phyloP scores from a whole-genome alignment of 35 echinoderm and acorn worm species.

The Lytechinus variegatus region DNA sequence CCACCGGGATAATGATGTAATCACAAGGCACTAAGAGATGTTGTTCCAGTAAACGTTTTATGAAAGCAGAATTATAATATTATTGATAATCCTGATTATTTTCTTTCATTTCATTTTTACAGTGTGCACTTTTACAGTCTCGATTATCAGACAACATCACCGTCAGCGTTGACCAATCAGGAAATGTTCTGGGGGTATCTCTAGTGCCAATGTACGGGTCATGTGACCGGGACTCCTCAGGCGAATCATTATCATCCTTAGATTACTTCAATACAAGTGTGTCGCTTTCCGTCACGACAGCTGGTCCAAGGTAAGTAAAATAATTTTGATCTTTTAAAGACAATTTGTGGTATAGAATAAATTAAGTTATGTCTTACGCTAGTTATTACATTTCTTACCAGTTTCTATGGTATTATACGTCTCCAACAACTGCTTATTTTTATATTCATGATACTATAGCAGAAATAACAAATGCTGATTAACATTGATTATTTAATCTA shows the following conservation, averaged over 20 bases:
- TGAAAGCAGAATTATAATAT: no score
- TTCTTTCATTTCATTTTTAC: background rate
- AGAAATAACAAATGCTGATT: no score
- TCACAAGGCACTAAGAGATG: no score
- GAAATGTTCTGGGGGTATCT: conserved; percentile 79
- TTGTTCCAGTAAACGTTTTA: no score
- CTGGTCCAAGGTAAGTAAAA: conserved; percentile 89
- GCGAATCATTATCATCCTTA: conserved; percentile 43
- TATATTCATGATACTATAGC: no score
- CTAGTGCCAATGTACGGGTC: conserved; percentile 75
- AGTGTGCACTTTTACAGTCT: conserved; percentile 94
- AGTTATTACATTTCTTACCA: no score
- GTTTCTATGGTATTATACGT: no score
- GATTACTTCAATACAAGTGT: conserved; percentile 94
- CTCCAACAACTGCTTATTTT: no score
- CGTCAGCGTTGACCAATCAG: conserved; percentile 88
- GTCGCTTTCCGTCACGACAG: conserved; percentile 63
- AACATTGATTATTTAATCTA: no score
- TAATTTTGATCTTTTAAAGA: background rate
- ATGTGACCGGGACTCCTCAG: conserved; percentile 54
- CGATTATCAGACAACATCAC: conserved; percentile 88
- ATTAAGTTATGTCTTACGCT: background rate
- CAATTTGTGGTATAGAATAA: background rate
- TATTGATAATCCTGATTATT: no score
- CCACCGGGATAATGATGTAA: no score